These are phyloP conservation scores for Drosophila mimica DNA, from an alignment of 2,888 invertebrate genomes.

Conservation along the genomic window DNA sequence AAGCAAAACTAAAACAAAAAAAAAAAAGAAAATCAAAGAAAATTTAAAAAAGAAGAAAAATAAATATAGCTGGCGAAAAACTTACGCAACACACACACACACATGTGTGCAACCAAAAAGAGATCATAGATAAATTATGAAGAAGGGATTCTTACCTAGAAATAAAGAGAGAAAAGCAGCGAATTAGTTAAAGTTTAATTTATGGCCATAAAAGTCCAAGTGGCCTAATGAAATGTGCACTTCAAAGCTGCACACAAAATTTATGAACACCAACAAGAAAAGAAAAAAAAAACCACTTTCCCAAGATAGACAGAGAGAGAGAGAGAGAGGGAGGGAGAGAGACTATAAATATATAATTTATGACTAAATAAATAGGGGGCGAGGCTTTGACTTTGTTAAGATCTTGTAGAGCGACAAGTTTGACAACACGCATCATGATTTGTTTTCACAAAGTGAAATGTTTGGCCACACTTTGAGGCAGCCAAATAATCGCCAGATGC, in stretches of 20 bases:
- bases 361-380: conserved; percentile 58
- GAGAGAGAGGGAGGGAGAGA: neutral
- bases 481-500: conserved; percentile 53
- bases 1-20: conserved; percentile 44
- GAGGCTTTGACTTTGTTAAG: conserved; percentile 12
- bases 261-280: conserved; percentile 35
- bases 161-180: conserved; percentile 40
- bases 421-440: conserved; percentile 60
- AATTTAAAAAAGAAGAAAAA: neutral
- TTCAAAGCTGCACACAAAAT: conserved; percentile 42
- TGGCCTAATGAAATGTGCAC: conserved; percentile 30
- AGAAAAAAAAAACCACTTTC: conserved; percentile 29
- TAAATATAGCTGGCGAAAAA: conserved; percentile 32
- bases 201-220: conserved; percentile 1
- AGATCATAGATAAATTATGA: neutral
- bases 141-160: conserved; percentile 65
- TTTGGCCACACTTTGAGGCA: conserved; percentile 58
- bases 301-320: neutral
- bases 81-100: conserved; percentile 65
- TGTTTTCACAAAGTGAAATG: conserved; percentile 64
- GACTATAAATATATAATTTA: conserved; percentile 72
- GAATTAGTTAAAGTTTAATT: conserved; percentile 43
- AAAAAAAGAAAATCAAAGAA: conserved; percentile 20
- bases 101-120: conserved; percentile 17
- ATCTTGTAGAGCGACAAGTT: conserved; percentile 33